Percentiles rank a stretch among this genome's conserved stretches.
Conservation (phyloP, 2,797 vertebrate species). For the Onychomys torridus region DNA sequence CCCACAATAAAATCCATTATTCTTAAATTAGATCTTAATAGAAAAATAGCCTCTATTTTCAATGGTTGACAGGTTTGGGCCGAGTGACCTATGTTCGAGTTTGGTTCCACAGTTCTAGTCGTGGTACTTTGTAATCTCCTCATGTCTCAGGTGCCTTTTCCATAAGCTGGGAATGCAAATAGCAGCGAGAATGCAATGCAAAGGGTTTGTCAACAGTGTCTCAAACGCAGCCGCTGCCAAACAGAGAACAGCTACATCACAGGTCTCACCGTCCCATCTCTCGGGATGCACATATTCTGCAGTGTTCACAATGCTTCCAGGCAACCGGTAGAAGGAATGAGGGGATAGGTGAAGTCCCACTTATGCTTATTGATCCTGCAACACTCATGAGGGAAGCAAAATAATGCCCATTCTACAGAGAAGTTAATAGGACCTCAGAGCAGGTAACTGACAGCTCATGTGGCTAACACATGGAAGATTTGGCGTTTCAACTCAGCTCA, state of each 20-base stretch:
- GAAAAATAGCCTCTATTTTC: conserved; percentile 55
- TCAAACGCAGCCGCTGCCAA: not conserved
- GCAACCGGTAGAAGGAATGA: not conserved
- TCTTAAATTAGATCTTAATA: conserved; percentile 44
- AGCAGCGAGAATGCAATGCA: not conserved
- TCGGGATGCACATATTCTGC: not conserved
- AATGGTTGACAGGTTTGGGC: not conserved
- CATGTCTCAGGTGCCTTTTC: not conserved
- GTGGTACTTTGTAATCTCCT: not conserved
- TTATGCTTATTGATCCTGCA: not conserved
- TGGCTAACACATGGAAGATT: too few species aligned
- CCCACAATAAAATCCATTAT: conserved; percentile 71
- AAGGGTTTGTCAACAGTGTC: not conserved
- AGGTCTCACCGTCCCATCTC: rapidly evolving
- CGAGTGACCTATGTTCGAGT: not conserved
- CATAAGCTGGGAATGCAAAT: not conserved
- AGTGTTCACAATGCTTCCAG: not conserved
- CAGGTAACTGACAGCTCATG: not conserved
- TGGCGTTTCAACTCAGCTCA: not conserved
- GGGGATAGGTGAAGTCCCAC: rapidly evolving
- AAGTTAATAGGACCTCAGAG: not conserved
- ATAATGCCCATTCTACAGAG: not conserved
- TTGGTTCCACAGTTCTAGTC: not conserved
- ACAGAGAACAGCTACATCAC: not conserved
- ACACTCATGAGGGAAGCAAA: not conserved